Evolutionary conservation across 64 coral and sea anemone genomes (phyloP).

Genomic region (Montipora cactus): DNA sequence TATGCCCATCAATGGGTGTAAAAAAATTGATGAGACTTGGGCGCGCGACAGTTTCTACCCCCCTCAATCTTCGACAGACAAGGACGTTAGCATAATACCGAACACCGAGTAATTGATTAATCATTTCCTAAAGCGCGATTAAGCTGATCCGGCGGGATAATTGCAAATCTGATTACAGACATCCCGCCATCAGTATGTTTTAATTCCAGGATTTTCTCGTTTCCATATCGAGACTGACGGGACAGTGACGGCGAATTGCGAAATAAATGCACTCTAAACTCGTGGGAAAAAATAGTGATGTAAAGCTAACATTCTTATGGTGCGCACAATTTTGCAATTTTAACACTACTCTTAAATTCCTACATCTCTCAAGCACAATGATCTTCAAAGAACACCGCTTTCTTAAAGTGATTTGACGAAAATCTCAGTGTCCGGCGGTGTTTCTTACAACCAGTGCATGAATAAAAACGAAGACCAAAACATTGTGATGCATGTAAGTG

Average conservation of each 20-base stretch:
- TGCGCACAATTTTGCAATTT: too few species aligned
- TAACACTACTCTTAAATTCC: too few species aligned
- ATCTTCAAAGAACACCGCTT: not conserved
- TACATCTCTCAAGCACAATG: too few species aligned
- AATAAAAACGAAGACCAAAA: not conserved
- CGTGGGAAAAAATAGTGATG: not conserved
- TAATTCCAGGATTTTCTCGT: not conserved
- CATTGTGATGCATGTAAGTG: not conserved
- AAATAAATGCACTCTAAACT: not conserved
- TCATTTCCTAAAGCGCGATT: not conserved
- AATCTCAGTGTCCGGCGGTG: not conserved
- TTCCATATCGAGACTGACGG: not conserved
- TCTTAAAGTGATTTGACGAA: not conserved
- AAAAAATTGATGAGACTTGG: not conserved
- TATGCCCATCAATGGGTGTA: too few species aligned
- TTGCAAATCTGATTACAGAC: not conserved
- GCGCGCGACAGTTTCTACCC: not conserved
- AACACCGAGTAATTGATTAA: not conserved
- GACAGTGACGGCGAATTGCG: not conserved
- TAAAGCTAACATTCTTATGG: too few species aligned
- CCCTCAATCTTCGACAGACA: not conserved
- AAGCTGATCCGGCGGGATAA: not conserved
- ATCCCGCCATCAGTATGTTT: not conserved
- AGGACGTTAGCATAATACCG: not conserved
- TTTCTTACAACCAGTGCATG: not conserved